phyloP scores from a whole-genome alignment of 2,888 invertebrate species.

The Morpho helenor region DNA sequence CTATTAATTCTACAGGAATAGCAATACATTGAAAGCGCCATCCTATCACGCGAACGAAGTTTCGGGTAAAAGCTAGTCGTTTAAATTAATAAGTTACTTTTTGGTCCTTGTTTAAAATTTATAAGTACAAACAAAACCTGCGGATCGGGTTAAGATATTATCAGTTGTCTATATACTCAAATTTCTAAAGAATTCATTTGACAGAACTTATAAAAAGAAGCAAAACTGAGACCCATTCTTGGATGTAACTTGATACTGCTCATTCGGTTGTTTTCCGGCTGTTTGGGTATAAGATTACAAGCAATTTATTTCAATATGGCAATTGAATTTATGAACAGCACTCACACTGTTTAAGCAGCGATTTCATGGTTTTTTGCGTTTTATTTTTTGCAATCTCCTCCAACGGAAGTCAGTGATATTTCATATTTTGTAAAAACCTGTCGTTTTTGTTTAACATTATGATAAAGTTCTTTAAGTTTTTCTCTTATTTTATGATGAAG shows the following conservation, averaged over 20 bases:
- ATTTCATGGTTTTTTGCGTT: slow-evolving; percentile 50
- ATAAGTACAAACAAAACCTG: slow-evolving; percentile 27
- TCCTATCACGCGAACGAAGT: too few species aligned
- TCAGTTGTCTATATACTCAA: slow-evolving; percentile 43
- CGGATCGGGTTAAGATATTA: slow-evolving; percentile 28
- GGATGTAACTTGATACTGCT: slow-evolving; percentile 71
- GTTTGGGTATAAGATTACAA: slow-evolving; percentile 78
- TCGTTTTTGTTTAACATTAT: not conserved
- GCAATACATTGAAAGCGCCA: too few species aligned
- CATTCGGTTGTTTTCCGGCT: slow-evolving; percentile 73
- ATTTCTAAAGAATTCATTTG: slow-evolving; percentile 43
- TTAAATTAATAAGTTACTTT: slow-evolving; percentile 46
- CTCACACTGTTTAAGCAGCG: slow-evolving; percentile 49
- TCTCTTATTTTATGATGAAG: too few species aligned
- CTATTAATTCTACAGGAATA: too few species aligned
- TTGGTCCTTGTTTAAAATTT: slow-evolving; percentile 27
- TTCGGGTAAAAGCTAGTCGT: slow-evolving; percentile 28
- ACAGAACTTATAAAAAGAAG: slow-evolving; percentile 51
- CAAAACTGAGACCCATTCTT: slow-evolving; percentile 56
- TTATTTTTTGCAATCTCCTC: slow-evolving; percentile 42
- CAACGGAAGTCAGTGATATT: slow-evolving; percentile 31
- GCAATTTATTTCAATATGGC: slow-evolving; percentile 75
- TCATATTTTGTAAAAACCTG: slow-evolving; percentile 20
- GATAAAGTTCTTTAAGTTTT: too few species aligned
- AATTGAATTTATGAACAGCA: slow-evolving; percentile 67